A percentile compares a stretch with the other conserved stretches of the same genome.
These are phyloP conservation scores for Pica pica DNA, from an alignment of 2,113 vertebrate species.

Conservation along the genomic window DNA sequence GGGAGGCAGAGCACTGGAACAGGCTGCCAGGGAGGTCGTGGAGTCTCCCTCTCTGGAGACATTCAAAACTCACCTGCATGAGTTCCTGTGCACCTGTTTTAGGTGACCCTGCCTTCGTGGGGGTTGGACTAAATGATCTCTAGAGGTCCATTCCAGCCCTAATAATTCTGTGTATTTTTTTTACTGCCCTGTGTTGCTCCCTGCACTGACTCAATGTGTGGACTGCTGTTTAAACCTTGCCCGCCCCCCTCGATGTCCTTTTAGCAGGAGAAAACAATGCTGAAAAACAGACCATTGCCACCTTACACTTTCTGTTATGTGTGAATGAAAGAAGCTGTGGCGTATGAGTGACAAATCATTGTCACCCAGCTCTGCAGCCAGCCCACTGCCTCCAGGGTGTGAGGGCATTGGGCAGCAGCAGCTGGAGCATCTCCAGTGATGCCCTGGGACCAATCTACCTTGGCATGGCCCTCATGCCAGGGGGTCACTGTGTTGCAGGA, in stretches of 20 bases:
- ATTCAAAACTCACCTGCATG: not conserved
- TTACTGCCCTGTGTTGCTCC: accelerated
- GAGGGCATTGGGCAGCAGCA: accelerated
- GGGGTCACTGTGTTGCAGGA: accelerated
- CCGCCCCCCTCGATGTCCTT: accelerated
- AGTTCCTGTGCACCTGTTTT: not conserved
- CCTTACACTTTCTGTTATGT: too few relatives aligned
- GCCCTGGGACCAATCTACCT: not conserved
- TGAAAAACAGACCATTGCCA: accelerated
- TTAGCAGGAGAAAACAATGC: accelerated
- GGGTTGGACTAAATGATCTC: not conserved
- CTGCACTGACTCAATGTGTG: too few relatives aligned
- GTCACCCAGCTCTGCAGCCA: not conserved
- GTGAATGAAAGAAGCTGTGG: not conserved
- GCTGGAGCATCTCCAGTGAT: not conserved
- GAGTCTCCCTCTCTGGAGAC: not conserved
- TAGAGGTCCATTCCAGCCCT: not conserved
- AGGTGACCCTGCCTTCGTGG: not conserved
- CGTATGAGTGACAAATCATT: accelerated
- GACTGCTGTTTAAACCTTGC: not conserved
- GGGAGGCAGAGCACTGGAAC: not conserved
- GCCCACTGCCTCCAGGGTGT: accelerated
- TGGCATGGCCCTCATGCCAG: accelerated
- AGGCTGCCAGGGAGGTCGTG: not conserved
- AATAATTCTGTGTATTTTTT: not conserved